These are phyloP conservation scores for Ursus arctos DNA, from an alignment of 2,113 vertebrate species.

Conservation along the genomic window DNA sequence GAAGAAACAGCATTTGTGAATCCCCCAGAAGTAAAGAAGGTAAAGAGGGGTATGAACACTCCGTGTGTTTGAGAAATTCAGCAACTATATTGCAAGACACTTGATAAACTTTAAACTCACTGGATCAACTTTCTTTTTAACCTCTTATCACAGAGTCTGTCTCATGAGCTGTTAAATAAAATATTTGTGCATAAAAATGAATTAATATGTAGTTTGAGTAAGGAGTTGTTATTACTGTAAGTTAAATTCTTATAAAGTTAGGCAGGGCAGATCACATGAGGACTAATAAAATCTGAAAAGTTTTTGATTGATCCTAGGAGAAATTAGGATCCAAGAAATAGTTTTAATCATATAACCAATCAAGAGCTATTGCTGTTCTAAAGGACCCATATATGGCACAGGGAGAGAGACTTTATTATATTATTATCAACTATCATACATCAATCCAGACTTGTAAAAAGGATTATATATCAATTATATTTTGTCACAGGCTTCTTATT, in stretches of 20 bases:
- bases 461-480: background rate
- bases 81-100: background rate
- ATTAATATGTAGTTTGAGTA: background rate
- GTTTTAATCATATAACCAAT: background rate
- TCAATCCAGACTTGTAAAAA: background rate
- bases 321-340: background rate
- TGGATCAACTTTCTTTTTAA: background rate
- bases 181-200: background rate
- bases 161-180: background rate
- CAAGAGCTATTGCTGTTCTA: background rate
- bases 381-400: background rate
- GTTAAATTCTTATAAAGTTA: background rate
- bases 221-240: background rate
- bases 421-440: background rate
- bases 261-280: background rate
- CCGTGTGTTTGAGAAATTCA: background rate
- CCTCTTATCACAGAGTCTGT: background rate
- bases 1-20: background rate
- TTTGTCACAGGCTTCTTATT: background rate
- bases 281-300: background rate
- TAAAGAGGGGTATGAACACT: background rate
- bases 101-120: background rate
- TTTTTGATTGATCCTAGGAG: background rate
- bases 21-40: background rate
- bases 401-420: background rate